Evolutionary conservation across 2,797 vertebrate genomes (phyloP), one percentile per base, ranked within the genome.

Genomic region (Tokudaia tokunoshimensis): DNA sequence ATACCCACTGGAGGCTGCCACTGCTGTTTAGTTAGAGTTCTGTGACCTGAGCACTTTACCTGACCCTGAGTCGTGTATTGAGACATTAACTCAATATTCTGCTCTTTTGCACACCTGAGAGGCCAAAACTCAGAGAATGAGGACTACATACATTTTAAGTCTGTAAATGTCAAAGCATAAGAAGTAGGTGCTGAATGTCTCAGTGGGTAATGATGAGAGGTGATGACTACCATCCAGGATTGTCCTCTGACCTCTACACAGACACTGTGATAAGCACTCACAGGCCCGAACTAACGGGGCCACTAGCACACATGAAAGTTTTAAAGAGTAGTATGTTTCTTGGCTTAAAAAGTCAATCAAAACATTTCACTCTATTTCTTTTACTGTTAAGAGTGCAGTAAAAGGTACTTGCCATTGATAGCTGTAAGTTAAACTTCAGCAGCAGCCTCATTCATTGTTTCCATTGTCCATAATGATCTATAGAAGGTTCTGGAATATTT

Each of bases 401-500:
- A n/a, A n/a, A 85, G 34, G 63, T 9, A n/a, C 31, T n/a, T 85
- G 44, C 31, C 44, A n/a, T n/a, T 15, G 6, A n/a, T 47, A 24
- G 4, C 63, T 84, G 3, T 91, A 67, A 95, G 8, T 63, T 72
- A 88, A 47, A 94, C 87, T 26, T 83, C 61, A 47, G 12, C 37
- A 88, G 65, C 34, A 85, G 65, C 47, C n/a, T 65, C 9, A 47
- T 12, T 93, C 63, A 26, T 29, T 50, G 61, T 34, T 55, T 95
- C 0, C 6, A 19, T 3, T 41, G 24, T 89, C 26, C 57, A 81
- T 95, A 84, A 57, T 31, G 6, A 81, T 96, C 82, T 92, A 20
- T 3, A 55, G 61, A 75, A 96, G 78, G 47, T 93, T 97, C 93
- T 63, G 55, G 87, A 95, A 85, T 92, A 72, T 76, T 92, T 91